Conservation (phyloP, 2,113 vertebrate species). For the Charina bottae region DNA sequence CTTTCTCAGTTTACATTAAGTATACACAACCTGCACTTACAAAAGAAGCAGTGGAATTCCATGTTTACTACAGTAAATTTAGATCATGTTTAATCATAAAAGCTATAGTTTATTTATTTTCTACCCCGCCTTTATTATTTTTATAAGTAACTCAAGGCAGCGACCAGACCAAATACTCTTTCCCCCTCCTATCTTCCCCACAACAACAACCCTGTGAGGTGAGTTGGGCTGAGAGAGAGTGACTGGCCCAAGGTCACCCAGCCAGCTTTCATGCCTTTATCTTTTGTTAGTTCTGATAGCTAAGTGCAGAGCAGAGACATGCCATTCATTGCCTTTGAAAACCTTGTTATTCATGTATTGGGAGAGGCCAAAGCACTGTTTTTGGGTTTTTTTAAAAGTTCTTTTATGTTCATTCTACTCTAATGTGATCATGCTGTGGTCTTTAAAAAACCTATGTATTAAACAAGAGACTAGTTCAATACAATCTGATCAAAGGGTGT, state of each 20-base stretch:
- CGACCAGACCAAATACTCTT: too few relatives aligned
- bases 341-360: conserved; percentile 51
- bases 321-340: conserved; percentile 44
- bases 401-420: conserved; percentile 70
- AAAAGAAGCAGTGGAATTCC: conserved; percentile 37
- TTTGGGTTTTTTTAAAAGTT: conserved; percentile 20
- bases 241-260: too few relatives aligned
- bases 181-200: too few relatives aligned
- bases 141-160: too few relatives aligned
- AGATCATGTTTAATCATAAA: conserved; percentile 31
- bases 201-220: too few relatives aligned
- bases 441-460: conserved; percentile 49
- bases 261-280: too few relatives aligned
- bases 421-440: conserved; percentile 66
- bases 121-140: too few relatives aligned
- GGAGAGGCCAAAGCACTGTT: conserved; percentile 56
- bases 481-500: conserved; percentile 65
- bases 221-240: too few relatives aligned
- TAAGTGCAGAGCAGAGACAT: conserved; percentile 48
- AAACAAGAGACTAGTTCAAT: conserved; percentile 71
- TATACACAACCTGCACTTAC: conserved; percentile 35
- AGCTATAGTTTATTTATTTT: background rate
- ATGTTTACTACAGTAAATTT: conserved; percentile 45
- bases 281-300: conserved; percentile 40
- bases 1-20: background rate